Evolutionary conservation across 2,888 invertebrate genomes (phyloP).

Genomic region (Timema cristinae): DNA sequence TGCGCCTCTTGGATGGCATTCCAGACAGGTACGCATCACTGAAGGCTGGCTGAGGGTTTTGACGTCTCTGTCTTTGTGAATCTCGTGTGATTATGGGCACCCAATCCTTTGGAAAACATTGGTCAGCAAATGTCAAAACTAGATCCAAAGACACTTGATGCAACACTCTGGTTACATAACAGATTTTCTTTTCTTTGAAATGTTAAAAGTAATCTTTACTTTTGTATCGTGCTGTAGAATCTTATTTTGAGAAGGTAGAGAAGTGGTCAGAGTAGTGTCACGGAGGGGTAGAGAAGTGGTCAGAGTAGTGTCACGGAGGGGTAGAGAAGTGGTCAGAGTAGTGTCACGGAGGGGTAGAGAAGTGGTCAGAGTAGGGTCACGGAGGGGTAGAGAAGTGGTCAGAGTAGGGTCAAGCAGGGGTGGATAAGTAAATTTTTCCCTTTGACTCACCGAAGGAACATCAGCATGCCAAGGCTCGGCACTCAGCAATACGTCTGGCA

Average conservation of each 20-base stretch:
- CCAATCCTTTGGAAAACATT: constrained; percentile 60
- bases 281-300: neutral
- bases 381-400: neutral
- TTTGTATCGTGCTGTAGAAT: constrained; percentile 1
- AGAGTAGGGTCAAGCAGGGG: neutral
- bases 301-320: neutral
- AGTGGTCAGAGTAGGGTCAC: neutral
- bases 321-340: neutral
- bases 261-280: neutral
- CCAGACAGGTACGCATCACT: constrained; percentile 89
- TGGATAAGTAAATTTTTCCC: neutral
- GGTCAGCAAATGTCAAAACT: too few species aligned
- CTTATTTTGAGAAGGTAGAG: too few species aligned
- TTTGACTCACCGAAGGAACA: constrained; percentile 52
- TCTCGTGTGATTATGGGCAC: constrained; percentile 83
- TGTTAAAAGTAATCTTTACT: neutral
- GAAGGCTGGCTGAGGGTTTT: constrained; percentile 53
- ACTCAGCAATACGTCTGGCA: constrained; percentile 53
- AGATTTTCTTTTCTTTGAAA: constrained; percentile 10
- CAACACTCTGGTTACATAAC: neutral
- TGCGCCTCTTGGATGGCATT: constrained; percentile 84
- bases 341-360: neutral
- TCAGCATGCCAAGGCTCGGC: constrained; percentile 59
- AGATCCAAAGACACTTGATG: neutral
- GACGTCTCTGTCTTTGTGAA: constrained; percentile 62